Percentiles rank a stretch among this genome's conserved stretches.
phyloP scores from a whole-genome alignment of 2,113 vertebrate genomes.

The Misgurnus anguillicaudatus region DNA sequence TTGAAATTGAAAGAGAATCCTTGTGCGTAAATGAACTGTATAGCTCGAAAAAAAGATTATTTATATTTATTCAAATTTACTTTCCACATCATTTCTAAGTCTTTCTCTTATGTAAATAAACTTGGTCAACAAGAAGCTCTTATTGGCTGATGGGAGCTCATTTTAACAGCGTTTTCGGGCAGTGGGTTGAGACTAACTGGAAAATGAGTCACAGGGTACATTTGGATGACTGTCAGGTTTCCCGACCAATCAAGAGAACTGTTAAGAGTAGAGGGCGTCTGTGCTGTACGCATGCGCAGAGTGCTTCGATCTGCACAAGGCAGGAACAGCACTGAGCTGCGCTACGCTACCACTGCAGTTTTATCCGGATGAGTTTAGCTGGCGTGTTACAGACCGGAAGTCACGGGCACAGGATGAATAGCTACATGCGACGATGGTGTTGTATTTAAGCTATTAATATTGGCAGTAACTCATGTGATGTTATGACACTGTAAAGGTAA shows the following conservation, averaged over 20 bases:
- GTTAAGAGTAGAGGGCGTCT: not conserved
- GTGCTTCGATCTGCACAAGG: constrained; percentile 6
- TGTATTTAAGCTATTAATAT: not conserved
- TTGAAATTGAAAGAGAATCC: too few species aligned
- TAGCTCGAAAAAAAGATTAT: too few species aligned
- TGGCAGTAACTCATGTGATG: not conserved
- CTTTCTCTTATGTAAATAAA: not conserved
- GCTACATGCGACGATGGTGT: too few species aligned
- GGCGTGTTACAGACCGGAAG: not conserved
- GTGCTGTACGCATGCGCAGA: not conserved
- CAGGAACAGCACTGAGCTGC: not conserved
- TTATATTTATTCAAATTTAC: too few species aligned
- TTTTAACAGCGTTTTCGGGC: not conserved
- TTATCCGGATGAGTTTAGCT: not conserved
- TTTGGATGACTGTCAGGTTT: constrained; percentile 22
- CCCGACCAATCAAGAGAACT: constrained; percentile 6
- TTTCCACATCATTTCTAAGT: too few species aligned
- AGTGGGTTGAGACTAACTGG: constrained; percentile 53
- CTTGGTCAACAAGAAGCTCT: not conserved
- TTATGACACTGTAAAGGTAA: not conserved
- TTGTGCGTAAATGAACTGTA: too few species aligned
- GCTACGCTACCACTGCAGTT: not conserved
- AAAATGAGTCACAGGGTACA: constrained; percentile 43
- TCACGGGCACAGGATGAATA: not conserved
- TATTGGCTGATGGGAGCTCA: not conserved